Base-by-base conservation (phyloP, 1,140 invertebrate genomes). In the Laupala kohalensis region DNA sequence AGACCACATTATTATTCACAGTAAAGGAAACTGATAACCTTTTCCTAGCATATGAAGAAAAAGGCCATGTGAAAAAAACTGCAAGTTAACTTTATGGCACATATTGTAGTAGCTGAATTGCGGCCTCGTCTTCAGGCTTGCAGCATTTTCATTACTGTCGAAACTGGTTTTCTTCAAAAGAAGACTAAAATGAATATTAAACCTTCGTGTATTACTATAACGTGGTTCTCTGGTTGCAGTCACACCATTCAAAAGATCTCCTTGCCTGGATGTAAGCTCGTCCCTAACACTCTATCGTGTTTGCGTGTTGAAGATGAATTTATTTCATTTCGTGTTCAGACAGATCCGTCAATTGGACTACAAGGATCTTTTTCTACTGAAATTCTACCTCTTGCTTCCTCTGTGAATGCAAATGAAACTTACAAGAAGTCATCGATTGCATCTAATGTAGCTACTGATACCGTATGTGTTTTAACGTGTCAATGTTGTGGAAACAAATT, bases 1-100 rank as follows among this genome's bases (percentile, higher is more conserved):
- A 88, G 77, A 88, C 87, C 4, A 91, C 89, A 0, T 76, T 99
- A 73, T 86, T 89, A 0, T 92, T 90, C 80, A 83, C 85, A 63
- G 82, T 90, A 3, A 83, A 84, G 71, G 87, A 92, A 78, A 85
- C 84, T 75, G 84, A 88, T 73, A 82, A 80, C 65, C 77, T 87
- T 19, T 87, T 84, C 76, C 78, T 80, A 72, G 78, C 81, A 67
- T 75, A 71, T 73, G 69, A 75, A 72, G 62, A 69, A 67, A 69
- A 77, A 29, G 79, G 79, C 64, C 26, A 78, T 53, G 67, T 81
- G 9, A 69, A 25, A 25, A 70, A 70, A 70, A 24, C 3, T 15
- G 13, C 0, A 5, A 26, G 28, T 25, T 37, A 24, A 29, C 15
- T 66, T 6, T 19, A 73, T 73, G 72, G 69, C 28, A 23, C 68